These are phyloP conservation scores for Coluber constrictor DNA, from an alignment of 2,797 vertebrate species.

Conservation along the genomic window DNA sequence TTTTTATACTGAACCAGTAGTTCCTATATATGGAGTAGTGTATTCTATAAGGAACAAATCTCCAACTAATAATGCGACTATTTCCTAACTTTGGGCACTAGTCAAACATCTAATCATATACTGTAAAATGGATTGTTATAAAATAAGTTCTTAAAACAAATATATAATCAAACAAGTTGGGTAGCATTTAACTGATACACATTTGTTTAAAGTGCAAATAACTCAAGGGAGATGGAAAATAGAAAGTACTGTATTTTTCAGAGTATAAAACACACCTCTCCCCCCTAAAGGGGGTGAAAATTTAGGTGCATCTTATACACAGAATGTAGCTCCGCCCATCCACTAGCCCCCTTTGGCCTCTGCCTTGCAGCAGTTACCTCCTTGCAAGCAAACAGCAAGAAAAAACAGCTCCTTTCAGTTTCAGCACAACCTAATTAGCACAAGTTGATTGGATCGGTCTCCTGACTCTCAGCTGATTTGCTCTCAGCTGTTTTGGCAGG, in stretches of 20 bases:
- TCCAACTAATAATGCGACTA: background rate
- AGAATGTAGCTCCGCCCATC: too few species aligned
- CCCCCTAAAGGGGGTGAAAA: too few species aligned
- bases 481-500: too few species aligned
- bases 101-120: constrained; percentile 14
- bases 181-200: background rate
- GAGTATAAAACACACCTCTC: too few species aligned
- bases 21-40: constrained; percentile 24
- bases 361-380: too few species aligned
- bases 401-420: too few species aligned
- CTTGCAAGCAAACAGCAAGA: too few species aligned
- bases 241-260: background rate
- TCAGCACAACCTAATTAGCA: too few species aligned
- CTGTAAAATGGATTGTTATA: background rate
- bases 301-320: too few species aligned
- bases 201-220: background rate
- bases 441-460: too few species aligned
- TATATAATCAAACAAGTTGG: background rate
- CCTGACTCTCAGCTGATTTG: too few species aligned
- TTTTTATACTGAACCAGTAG: constrained; percentile 43
- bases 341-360: too few species aligned
- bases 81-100: background rate
- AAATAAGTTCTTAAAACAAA: background rate
- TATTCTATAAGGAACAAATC: background rate
- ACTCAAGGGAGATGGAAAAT: background rate